Conservation (phyloP, 2,888 invertebrate species). For the Acleris cristana region DNA sequence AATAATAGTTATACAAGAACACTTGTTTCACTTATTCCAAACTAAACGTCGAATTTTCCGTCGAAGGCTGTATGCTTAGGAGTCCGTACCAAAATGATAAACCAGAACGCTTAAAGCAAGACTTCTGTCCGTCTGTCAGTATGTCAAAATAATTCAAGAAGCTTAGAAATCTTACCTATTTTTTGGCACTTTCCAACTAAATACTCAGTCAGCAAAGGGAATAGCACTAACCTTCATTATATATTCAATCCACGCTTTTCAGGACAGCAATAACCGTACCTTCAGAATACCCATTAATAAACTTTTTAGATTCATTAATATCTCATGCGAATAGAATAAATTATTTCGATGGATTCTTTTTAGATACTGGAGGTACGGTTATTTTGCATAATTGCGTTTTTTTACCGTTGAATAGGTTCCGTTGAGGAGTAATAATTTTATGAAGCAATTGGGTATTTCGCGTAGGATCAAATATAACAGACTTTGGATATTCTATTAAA, state of each 20-base stretch:
- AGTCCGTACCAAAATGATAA: no score
- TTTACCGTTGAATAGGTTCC: slow-evolving; percentile 11
- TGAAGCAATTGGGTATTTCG: neutral
- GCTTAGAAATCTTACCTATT: neutral
- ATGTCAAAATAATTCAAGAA: no score
- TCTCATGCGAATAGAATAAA: slow-evolving; percentile 50
- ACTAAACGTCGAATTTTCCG: no score
- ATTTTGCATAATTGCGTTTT: slow-evolving; percentile 29
- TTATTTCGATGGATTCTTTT: slow-evolving; percentile 26
- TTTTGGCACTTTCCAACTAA: neutral
- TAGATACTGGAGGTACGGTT: neutral
- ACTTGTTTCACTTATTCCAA: no score
- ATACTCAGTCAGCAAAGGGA: slow-evolving; percentile 13
- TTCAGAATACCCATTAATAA: slow-evolving; percentile 66
- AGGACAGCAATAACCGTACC: slow-evolving; percentile 60
- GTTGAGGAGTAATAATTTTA: slow-evolving; percentile 13
- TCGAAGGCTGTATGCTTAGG: no score
- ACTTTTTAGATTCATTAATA: slow-evolving; percentile 67
- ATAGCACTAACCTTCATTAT: slow-evolving; percentile 29
- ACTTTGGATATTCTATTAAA: no score
- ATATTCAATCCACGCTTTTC: slow-evolving; percentile 61
- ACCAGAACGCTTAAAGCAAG: no score
- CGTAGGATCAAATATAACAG: no score
- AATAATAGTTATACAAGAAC: no score
- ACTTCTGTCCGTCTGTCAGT: no score